Evolutionary conservation across 2,113 vertebrate genomes (phyloP).

Genomic region (Pelodiscus sinensis): DNA sequence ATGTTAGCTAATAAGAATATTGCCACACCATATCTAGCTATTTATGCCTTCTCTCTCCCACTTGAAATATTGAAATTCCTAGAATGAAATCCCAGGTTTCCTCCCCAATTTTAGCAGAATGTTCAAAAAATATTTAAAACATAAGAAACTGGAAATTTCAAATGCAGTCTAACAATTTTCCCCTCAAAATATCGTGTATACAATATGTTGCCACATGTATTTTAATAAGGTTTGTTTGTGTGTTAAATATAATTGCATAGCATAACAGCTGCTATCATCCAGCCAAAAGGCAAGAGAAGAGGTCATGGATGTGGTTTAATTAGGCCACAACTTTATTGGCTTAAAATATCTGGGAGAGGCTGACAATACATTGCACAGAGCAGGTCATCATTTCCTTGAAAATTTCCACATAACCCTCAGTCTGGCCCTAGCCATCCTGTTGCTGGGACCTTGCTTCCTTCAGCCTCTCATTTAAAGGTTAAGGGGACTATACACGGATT

Average conservation of each 20-base stretch:
- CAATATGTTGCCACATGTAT: background rate
- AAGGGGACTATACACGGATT: background rate
- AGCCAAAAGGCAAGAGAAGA: background rate
- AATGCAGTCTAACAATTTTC: background rate
- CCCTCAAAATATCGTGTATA: background rate
- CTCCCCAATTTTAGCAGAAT: background rate
- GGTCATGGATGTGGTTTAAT: no score
- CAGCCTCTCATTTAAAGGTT: background rate
- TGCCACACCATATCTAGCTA: background rate
- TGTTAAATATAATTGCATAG: conserved; percentile 16
- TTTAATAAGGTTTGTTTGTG: background rate
- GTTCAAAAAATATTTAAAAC: background rate
- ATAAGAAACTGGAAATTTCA: background rate
- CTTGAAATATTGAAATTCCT: background rate
- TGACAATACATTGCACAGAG: background rate
- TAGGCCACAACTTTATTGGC: background rate
- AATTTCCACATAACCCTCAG: background rate
- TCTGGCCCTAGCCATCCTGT: background rate
- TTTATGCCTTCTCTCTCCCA: background rate
- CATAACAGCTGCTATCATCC: background rate
- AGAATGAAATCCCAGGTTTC: background rate
- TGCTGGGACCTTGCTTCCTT: background rate
- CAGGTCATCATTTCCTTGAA: background rate
- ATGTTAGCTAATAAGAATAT: background rate
- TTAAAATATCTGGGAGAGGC: background rate